These are phyloP conservation scores for Sterrhoptilus dennistouni DNA, from an alignment of 2,113 vertebrate species.

Conservation along the genomic window DNA sequence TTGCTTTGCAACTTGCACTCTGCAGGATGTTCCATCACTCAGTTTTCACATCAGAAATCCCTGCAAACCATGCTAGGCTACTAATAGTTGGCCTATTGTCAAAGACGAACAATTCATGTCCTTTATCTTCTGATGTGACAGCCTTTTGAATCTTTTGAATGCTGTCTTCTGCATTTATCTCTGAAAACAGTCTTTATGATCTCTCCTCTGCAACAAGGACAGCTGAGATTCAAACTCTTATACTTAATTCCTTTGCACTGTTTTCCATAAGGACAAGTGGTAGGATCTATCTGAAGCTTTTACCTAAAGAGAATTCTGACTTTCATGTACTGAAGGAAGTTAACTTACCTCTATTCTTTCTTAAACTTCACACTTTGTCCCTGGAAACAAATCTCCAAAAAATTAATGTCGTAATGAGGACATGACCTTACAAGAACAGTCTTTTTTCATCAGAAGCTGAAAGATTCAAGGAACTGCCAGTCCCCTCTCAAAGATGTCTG, in stretches of 20 bases:
- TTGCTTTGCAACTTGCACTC: slow-evolving; percentile 2
- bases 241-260: slow-evolving; percentile 9
- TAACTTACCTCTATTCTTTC: slow-evolving; percentile 22
- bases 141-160: slow-evolving; percentile 40
- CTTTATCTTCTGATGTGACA: slow-evolving; percentile 50
- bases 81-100: slow-evolving; percentile 46
- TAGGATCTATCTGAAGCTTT: neutral
- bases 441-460: neutral
- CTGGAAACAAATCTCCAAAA: slow-evolving; percentile 33
- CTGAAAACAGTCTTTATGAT: slow-evolving; percentile 46
- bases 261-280: slow-evolving; percentile 24
- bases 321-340: slow-evolving; percentile 40
- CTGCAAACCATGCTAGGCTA: slow-evolving; percentile 11
- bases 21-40: neutral
- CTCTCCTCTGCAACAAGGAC: slow-evolving; percentile 1
- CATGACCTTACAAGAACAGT: slow-evolving; percentile 7
- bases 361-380: slow-evolving; percentile 13
- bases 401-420: slow-evolving; percentile 14
- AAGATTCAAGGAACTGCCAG: neutral
- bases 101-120: slow-evolving; percentile 9
- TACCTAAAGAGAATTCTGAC: slow-evolving; percentile 6
- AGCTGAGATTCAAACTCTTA: slow-evolving; percentile 18
- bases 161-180: slow-evolving; percentile 44
- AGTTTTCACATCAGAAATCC: slow-evolving; percentile 30
- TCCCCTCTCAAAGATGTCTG: neutral